These are phyloP conservation scores for Hyperopisus bebe DNA, from an alignment of 2,113 vertebrate species.

Conservation along the genomic window DNA sequence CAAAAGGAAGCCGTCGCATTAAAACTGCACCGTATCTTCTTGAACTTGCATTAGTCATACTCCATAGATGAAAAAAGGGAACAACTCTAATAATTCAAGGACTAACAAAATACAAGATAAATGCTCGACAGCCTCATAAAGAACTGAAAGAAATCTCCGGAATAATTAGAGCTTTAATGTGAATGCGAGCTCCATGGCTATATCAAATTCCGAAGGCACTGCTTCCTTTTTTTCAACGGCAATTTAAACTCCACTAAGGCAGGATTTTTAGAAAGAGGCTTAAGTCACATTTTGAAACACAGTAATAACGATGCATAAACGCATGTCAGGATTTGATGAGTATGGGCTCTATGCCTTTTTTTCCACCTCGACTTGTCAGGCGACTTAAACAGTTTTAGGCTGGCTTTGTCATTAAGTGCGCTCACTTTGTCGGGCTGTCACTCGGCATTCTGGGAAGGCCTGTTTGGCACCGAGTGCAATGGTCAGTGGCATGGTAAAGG, in stretches of 20 bases:
- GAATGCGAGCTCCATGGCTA: neutral
- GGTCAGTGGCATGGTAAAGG: neutral
- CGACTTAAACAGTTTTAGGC: conserved; percentile 1
- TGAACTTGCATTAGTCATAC: conserved; percentile 60
- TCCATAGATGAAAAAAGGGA: conserved; percentile 48
- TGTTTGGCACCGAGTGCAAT: neutral
- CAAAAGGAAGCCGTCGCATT: conserved; percentile 58
- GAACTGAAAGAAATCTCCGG: conserved; percentile 34
- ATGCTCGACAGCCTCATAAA: conserved; percentile 23
- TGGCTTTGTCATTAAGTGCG: neutral
- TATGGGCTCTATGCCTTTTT: conserved; percentile 23
- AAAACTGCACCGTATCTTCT: conserved; percentile 49
- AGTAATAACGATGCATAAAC: conserved; percentile 38
- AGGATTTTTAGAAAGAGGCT: conserved; percentile 18
- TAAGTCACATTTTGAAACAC: conserved; percentile 36
- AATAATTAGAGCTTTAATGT: conserved; percentile 27
- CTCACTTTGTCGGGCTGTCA: neutral
- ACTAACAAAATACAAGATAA: conserved; percentile 42
- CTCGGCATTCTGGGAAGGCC: neutral
- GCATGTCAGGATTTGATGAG: conserved; percentile 27
- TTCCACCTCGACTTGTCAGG: neutral
- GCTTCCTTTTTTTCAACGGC: conserved; percentile 9
- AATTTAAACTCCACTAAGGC: conserved; percentile 10
- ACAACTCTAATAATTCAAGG: conserved; percentile 42
- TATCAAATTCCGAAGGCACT: conserved; percentile 14